A percentile compares a stretch with the other conserved stretches of the same genome.
Conservation (phyloP, 1,140 invertebrate species). For the Ruditapes philippinarum region DNA sequence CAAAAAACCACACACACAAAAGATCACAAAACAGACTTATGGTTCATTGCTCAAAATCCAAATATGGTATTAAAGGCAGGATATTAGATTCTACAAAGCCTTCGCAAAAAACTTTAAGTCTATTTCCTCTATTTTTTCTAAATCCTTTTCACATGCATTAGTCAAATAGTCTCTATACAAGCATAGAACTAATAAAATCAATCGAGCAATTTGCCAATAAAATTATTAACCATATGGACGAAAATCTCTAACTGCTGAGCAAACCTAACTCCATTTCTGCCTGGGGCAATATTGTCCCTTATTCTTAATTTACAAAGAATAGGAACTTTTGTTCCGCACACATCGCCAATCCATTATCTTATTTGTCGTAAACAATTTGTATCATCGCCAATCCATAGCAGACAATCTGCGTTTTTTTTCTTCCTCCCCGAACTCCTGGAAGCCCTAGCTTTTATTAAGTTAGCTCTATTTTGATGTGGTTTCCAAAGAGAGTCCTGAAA, state of each 20-base stretch:
- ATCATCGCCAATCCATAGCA: background rate
- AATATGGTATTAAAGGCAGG: too few relatives aligned
- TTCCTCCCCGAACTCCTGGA: conserved; percentile 39
- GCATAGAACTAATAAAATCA: conserved; percentile 1
- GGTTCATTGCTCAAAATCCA: too few relatives aligned
- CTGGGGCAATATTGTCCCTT: background rate
- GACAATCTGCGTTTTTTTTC: conserved; percentile 31
- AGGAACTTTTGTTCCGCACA: conserved; percentile 43
- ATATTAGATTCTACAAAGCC: background rate
- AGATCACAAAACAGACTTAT: too few relatives aligned
- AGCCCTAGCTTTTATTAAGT: conserved; percentile 20
- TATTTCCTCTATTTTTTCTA: background rate
- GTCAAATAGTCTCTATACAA: background rate
- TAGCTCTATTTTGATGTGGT: conserved; percentile 15
- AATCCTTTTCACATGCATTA: background rate
- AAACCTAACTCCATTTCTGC: conserved; percentile 2
- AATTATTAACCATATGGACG: conserved; percentile 59
- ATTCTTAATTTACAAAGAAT: background rate
- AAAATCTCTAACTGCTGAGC: background rate
- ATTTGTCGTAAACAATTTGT: conserved; percentile 58
- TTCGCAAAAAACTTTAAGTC: background rate
- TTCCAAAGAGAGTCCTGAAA: background rate
- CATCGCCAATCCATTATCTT: conserved; percentile 56
- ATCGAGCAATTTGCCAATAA: conserved; percentile 31
- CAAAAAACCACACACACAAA: too few relatives aligned